Base-by-base conservation (phyloP, 2,888 invertebrate genomes). In the Bembecia ichneumoniformis region DNA sequence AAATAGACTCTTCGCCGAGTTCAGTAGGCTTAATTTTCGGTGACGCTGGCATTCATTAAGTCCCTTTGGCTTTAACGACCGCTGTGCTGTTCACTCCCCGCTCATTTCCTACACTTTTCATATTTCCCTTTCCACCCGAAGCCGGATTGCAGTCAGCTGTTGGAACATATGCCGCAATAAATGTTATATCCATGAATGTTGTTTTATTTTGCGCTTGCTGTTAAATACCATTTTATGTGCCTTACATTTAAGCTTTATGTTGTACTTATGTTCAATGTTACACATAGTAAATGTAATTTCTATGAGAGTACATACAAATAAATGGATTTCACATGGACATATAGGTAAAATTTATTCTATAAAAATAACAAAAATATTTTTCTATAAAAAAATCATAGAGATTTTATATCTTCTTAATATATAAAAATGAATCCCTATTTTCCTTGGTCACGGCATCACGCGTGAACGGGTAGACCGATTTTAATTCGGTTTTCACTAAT, bases 161-260 rank as follows among this genome's bases (percentile, higher is more conserved):
- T 57, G 60, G 66, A 47, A 56, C 63, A 63, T 66, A 60, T 63
- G 72, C 75, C 63, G 66, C 68, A 87, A 87, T 86, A 87, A 87
- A 87, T 82, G 77, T 82, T 79, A 20, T 58, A 58, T 67, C 62
- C 64, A 73, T 67, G 65, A 75, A 64, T 65, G 82, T 81, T 78
- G 84, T 86, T 87, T 84, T 78, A 84, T 86, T 79, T 75, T 79
- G 76, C 71, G 73, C 78, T 80, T 72, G 67, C 28, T 28, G 53
- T 66, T 68, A 62, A 66, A 55, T 52, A 54, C 57, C 57, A 47
- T 56, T 28, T 28, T 5, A 51, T 52, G 47, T 50, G 50, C 28
- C 47, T 36, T 47, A 51, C 36, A 55, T 55, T 54, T 48, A 35
- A 35, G 52, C 50, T 50, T 52, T 47, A 53, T 48, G 51, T 56